Evolutionary conservation across 2,888 invertebrate genomes (phyloP).

Genomic region (Plagodis pulveraria): DNA sequence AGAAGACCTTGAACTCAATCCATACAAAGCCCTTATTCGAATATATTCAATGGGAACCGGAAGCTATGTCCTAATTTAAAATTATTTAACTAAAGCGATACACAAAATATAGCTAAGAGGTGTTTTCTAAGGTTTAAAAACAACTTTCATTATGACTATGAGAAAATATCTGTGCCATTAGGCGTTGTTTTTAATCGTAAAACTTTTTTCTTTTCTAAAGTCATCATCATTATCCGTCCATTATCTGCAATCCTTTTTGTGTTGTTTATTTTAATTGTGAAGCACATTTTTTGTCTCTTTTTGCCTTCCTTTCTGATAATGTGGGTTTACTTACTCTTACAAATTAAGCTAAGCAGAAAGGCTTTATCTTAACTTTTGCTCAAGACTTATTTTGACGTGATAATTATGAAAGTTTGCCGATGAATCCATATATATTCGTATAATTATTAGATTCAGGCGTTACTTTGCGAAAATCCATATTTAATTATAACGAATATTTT

Average conservation of each 20-base stretch:
- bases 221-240: constrained; percentile 28
- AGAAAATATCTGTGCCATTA: constrained; percentile 1
- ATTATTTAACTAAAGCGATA: too few species aligned
- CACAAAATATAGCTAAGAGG: too few species aligned
- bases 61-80: constrained; percentile 1
- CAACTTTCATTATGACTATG: constrained; percentile 6
- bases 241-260: constrained; percentile 27
- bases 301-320: neutral
- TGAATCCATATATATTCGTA: too few species aligned
- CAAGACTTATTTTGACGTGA: too few species aligned
- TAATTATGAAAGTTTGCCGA: too few species aligned
- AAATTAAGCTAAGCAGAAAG: too few species aligned
- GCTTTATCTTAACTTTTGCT: neutral
- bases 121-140: constrained; percentile 3
- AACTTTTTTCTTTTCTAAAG: constrained; percentile 18
- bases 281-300: constrained; percentile 1
- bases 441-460: too few species aligned
- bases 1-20: constrained; percentile 16
- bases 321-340: too few species aligned
- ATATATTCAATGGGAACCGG: constrained; percentile 4
- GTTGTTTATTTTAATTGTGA: constrained; percentile 22
- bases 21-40: constrained; percentile 5
- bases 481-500: too few species aligned
- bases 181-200: constrained; percentile 25
- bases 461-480: too few species aligned